Conservation (phyloP, 2,113 vertebrate genomes). For the Elaphurus davidianus region DNA sequence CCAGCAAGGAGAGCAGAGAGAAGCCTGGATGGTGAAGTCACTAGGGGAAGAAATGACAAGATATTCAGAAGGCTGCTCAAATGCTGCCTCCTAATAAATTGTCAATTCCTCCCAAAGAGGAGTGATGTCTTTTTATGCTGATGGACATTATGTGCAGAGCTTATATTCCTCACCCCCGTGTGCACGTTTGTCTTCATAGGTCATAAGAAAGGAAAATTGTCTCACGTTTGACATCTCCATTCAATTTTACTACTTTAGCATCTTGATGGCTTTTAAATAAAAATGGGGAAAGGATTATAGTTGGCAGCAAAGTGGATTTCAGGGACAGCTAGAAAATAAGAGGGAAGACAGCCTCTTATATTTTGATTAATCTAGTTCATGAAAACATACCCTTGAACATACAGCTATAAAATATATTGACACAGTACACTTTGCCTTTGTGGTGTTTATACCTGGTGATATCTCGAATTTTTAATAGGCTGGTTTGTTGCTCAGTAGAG, state of each 20-base stretch:
- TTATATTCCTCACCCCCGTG: neutral
- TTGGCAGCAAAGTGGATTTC: slow-evolving; percentile 13
- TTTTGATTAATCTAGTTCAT: neutral
- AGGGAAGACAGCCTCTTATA: neutral
- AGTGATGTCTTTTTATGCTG: neutral
- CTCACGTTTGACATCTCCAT: neutral
- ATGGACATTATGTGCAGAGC: neutral
- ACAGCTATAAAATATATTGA: slow-evolving; percentile 18
- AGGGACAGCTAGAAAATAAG: neutral
- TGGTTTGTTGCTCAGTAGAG: neutral
- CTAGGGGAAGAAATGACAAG: neutral
- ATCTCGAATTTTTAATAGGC: neutral
- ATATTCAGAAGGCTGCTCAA: neutral
- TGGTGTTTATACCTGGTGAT: neutral
- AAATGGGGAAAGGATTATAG: neutral
- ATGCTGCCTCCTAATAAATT: slow-evolving; percentile 3
- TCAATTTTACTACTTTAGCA: neutral
- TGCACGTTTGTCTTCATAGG: slow-evolving; percentile 33
- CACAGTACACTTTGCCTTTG: neutral
- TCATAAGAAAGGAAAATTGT: slow-evolving; percentile 48
- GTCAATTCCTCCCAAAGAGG: neutral
- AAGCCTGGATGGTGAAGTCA: neutral
- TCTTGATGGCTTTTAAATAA: slow-evolving; percentile 46
- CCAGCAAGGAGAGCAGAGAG: neutral
- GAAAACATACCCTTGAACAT: neutral